A percentile compares a stretch with the other conserved stretches of the same genome.
phyloP scores from a whole-genome alignment of 2,113 vertebrate genomes.

The Carettochelys insculpta region DNA sequence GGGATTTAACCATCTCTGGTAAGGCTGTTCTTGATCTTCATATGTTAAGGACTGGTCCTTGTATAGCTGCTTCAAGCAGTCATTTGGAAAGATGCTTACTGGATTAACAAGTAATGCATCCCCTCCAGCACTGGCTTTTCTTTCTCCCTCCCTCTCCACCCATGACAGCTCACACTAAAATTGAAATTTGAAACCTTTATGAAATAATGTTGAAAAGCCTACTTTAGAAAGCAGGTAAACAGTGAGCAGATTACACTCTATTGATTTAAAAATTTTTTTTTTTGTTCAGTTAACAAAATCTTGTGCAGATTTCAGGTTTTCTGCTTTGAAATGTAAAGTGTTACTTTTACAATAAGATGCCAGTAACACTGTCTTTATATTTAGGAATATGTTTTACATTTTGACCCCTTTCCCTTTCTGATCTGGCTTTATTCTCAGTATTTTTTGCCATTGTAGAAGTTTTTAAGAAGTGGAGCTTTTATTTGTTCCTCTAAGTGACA shows the following conservation, averaged over 20 bases:
- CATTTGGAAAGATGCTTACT: background rate
- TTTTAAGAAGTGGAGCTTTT: background rate
- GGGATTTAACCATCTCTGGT: background rate
- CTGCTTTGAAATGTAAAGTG: background rate
- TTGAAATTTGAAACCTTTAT: background rate
- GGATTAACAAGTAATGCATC: background rate
- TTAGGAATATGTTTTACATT: background rate
- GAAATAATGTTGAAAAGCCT: background rate
- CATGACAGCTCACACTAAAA: background rate
- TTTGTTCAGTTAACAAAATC: too few species aligned
- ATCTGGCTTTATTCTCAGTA: background rate
- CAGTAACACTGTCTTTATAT: fast-evolving
- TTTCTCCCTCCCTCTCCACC: too few species aligned
- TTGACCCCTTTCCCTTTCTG: background rate
- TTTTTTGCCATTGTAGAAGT: background rate
- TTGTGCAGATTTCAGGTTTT: background rate
- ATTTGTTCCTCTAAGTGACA: background rate
- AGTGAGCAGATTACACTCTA: background rate
- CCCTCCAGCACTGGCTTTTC: too few species aligned
- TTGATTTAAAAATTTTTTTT: too few species aligned
- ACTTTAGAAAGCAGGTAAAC: background rate
- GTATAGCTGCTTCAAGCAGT: background rate
- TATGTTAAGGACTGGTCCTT: background rate
- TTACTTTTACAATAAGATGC: background rate
- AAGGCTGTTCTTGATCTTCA: background rate